Percentiles rank a stretch among this genome's conserved stretches.
These are phyloP conservation scores for Florisuga fusca DNA, from an alignment of 2,797 vertebrate genomes.

Conservation along the genomic window DNA sequence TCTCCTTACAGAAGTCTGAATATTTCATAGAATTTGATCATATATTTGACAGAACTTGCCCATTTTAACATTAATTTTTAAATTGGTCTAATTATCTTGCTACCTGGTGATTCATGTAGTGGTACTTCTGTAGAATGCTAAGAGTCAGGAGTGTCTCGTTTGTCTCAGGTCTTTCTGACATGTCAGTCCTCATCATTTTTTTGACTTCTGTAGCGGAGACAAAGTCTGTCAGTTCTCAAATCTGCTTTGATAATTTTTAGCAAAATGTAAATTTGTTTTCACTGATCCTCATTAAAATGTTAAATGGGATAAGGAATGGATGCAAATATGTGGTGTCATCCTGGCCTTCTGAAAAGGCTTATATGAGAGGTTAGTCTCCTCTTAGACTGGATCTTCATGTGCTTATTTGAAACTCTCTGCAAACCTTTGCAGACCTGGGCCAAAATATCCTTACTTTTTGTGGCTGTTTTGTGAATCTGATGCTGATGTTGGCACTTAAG, in stretches of 20 bases:
- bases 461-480: not conserved
- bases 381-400: not conserved
- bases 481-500: not conserved
- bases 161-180: not conserved
- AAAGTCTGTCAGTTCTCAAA: not conserved
- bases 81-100: not conserved
- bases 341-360: not conserved
- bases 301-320: not conserved
- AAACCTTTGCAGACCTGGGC: not conserved
- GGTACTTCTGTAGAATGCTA: not conserved
- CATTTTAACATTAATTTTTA: not conserved
- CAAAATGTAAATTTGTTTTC: not conserved
- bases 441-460: not conserved
- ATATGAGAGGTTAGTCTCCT: not conserved
- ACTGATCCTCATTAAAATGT: not conserved
- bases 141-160: not conserved
- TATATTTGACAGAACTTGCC: not conserved
- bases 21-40: not conserved
- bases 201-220: not conserved
- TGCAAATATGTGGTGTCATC: not conserved
- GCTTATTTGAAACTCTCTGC: not conserved
- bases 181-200: not conserved
- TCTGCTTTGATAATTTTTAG: not conserved
- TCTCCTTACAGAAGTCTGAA: not conserved
- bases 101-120: not conserved